Conservation (phyloP, 2,888 invertebrate genomes). For the Dryomyza anilis region DNA sequence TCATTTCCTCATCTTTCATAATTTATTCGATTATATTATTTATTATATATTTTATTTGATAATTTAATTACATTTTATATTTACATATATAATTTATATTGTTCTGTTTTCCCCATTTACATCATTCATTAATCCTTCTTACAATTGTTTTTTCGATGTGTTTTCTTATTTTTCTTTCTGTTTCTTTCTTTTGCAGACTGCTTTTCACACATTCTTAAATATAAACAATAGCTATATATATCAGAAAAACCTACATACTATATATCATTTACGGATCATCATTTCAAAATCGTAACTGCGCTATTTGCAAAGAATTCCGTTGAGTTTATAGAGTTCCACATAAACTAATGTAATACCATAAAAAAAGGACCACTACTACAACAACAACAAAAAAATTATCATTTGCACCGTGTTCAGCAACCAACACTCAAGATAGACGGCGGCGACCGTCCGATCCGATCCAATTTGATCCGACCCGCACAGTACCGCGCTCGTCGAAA, state of each 20-base stretch:
- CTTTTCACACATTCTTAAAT: no score
- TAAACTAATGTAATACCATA: slow-evolving; percentile 16
- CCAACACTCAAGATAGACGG: no score
- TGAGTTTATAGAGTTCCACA: slow-evolving; percentile 7
- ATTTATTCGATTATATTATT: neutral
- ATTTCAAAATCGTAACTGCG: no score
- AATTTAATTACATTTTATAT: neutral
- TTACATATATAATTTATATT: neutral
- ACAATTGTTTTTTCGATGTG: neutral
- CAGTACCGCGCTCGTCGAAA: neutral
- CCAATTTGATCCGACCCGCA: neutral
- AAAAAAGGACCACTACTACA: neutral
- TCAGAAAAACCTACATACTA: neutral
- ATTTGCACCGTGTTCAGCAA: no score
- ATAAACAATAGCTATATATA: slow-evolving; percentile 15
- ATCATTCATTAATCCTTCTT: neutral
- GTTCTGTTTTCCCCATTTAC: neutral
- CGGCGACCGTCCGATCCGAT: neutral
- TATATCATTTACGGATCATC: no score
- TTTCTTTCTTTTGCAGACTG: slow-evolving; percentile 49
- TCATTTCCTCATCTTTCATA: no score
- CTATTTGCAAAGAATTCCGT: no score
- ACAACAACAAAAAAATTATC: neutral
- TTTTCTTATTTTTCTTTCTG: slow-evolving; percentile 46
- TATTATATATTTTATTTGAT: neutral